These are phyloP conservation scores for Xenops minutus DNA, from an alignment of 2,797 vertebrate genomes.

Conservation along the genomic window DNA sequence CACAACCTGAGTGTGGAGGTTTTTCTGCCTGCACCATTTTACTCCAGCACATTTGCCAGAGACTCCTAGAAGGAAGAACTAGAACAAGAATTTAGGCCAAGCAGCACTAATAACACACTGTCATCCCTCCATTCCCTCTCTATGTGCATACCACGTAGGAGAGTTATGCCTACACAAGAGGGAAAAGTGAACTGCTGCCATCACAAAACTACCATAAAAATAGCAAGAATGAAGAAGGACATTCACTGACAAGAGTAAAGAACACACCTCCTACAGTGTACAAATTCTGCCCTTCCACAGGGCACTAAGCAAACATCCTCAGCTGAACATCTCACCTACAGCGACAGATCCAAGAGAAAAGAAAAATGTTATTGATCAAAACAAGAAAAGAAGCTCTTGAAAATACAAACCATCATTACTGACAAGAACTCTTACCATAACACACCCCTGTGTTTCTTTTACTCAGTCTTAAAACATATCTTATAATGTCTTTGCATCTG, in stretches of 20 bases:
- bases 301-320: not conserved
- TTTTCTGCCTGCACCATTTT: not conserved
- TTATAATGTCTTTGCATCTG: not conserved
- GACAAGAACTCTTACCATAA: not conserved
- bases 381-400: not conserved
- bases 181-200: not conserved
- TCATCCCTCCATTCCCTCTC: not conserved
- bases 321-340: not conserved
- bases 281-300: not conserved
- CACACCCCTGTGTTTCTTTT: not conserved
- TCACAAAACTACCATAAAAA: not conserved
- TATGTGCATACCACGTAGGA: not conserved
- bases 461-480: not conserved
- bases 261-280: not conserved
- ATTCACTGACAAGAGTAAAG: not conserved
- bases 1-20: not conserved
- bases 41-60: not conserved
- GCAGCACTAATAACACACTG: not conserved
- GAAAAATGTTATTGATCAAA: not conserved
- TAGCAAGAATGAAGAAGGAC: not conserved
- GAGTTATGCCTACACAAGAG: not conserved
- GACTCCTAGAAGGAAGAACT: not conserved
- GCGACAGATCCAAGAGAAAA: not conserved
- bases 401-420: not conserved
- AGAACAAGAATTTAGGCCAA: not conserved